Percentiles rank a stretch among this genome's conserved stretches.
These are phyloP conservation scores for Siniperca chuatsi DNA, from an alignment of 2,113 vertebrate genomes.

Conservation along the genomic window DNA sequence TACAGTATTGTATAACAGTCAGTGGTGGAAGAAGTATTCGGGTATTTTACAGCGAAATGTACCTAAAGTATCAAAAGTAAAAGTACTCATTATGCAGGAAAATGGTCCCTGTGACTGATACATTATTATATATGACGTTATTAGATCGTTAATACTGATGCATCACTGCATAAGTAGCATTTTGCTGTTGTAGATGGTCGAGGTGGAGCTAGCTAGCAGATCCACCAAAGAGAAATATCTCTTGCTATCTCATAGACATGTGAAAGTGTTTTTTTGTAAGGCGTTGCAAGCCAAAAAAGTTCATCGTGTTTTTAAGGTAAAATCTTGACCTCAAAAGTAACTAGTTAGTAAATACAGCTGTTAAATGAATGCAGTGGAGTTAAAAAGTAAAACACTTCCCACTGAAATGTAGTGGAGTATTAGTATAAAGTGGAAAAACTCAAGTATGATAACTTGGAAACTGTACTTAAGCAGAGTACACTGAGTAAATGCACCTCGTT, in stretches of 20 bases:
- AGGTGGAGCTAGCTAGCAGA: neutral
- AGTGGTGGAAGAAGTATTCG: neutral
- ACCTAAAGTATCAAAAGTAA: neutral
- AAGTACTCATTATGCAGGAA: neutral
- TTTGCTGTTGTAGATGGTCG: neutral
- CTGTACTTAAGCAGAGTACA: neutral
- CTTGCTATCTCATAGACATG: too few relatives aligned
- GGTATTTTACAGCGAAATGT: neutral
- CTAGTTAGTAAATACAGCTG: neutral
- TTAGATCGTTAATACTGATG: too few relatives aligned
- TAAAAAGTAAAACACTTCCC: neutral
- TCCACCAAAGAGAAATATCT: too few relatives aligned
- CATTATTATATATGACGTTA: too few relatives aligned
- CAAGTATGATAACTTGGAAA: too few relatives aligned
- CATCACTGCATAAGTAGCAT: neutral
- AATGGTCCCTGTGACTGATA: too few relatives aligned
- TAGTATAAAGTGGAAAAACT: neutral
- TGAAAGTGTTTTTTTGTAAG: too few relatives aligned
- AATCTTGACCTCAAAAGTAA: neutral
- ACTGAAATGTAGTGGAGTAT: neutral
- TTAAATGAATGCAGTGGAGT: neutral
- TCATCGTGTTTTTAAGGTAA: neutral
- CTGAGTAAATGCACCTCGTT: neutral
- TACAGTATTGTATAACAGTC: too few relatives aligned
- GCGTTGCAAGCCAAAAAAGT: too few relatives aligned